Conservation (phyloP, 2,888 invertebrate species). For the Camponotus fellah region DNA sequence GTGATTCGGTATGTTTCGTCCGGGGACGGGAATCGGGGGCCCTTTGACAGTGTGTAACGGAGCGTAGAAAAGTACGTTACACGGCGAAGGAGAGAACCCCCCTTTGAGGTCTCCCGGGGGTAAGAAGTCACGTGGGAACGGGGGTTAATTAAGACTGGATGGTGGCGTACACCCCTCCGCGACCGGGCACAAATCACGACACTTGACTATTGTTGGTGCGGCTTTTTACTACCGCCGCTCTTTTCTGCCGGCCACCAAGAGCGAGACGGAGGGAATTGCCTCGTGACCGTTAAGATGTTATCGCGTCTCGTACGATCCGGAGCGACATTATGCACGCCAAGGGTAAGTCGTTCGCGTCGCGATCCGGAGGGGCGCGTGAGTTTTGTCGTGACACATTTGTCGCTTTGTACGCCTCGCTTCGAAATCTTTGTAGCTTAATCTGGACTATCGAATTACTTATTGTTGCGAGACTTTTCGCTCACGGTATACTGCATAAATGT, state of each 20-base stretch:
- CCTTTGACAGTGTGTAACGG: constrained; percentile 67
- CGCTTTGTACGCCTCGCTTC: constrained; percentile 46
- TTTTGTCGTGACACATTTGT: constrained; percentile 68
- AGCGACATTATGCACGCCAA: constrained; percentile 68
- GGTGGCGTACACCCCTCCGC: constrained; percentile 66
- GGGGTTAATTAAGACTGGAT: constrained; percentile 75
- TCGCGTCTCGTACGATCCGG: constrained; percentile 71
- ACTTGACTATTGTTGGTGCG: constrained; percentile 75
- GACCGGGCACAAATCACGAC: constrained; percentile 73
- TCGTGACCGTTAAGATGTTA: constrained; percentile 74
- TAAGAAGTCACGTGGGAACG: constrained; percentile 77
- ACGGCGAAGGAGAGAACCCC: constrained; percentile 44
- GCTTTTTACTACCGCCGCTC: constrained; percentile 70
- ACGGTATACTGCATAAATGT: constrained; percentile 40
- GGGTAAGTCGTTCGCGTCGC: constrained; percentile 60
- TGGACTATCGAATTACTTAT: constrained; percentile 55
- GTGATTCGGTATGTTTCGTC: constrained; percentile 63
- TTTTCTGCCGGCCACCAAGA: constrained; percentile 53
- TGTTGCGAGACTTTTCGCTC: constrained; percentile 37
- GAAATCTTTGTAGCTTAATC: constrained; percentile 50
- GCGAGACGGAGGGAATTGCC: constrained; percentile 40
- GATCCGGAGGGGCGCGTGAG: constrained; percentile 63
- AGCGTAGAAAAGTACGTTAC: constrained; percentile 74
- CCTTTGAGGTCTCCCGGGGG: constrained; percentile 61
- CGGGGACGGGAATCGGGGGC: constrained; percentile 54